Evolutionary conservation across 2,888 invertebrate genomes (phyloP), one percentile per base, ranked within the genome.

Genomic region (Drosophila emarginata): DNA sequence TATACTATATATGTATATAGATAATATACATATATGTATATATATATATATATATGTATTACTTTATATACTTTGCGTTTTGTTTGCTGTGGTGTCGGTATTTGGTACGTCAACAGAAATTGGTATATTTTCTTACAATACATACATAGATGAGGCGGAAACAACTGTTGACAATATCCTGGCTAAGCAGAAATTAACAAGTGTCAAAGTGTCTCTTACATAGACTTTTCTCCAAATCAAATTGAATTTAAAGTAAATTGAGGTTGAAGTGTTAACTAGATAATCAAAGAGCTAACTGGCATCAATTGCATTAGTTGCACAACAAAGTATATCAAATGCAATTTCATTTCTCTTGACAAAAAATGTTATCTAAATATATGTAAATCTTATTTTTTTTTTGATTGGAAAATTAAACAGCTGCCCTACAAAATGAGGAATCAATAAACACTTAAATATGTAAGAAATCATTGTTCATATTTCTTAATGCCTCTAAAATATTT

Each of bases 121-220:
- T 75, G 32, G 56, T 72, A 75, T 76, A 77, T 67, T 77, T 76
- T 73, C 58, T 60, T 58, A 68, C 68, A 68, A 54, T 39, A 58
- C 52, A 51, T 50, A 57, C 56, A 59, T 50, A 57, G 52, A 59
- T 39, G 40, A 39, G 51, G 18, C 53, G 82, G 72, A 67, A 74
- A 74, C 71, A 64, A 81, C 59, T 60, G 75, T 67, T 76, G 77
- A 74, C 85, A 81, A 87, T 79, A 84, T 87, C 85, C 82, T 81
- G 45, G 85, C 66, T 82, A 67, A 78, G 68, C 65, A 72, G 62
- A 72, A 72, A 72, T 80, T 82, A 80, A 72, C 73, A 72, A 74
- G 66, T 72, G 58, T 54, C 61, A 57, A 67, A 52, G 74, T 54
- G 37, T 39, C 11, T 45, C 21, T 45, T 11, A 21, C 45, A 45